Conservation (phyloP, 1,140 invertebrate species). For the Drosophila sp. region DNA sequence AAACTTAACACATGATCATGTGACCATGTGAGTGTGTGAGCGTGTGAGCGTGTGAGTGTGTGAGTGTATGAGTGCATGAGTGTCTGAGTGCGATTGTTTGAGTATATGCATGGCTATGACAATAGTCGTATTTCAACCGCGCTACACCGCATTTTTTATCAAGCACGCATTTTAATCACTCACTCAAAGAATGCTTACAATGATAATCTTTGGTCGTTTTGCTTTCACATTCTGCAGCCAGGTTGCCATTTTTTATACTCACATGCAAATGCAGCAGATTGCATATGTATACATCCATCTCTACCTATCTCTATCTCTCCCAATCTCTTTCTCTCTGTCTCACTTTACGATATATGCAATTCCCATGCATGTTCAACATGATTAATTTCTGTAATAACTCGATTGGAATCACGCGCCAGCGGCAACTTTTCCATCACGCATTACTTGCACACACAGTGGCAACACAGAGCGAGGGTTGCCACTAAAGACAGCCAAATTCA, state of each 20-base stretch:
- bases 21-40: neutral
- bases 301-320: neutral
- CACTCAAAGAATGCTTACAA: conserved; percentile 79
- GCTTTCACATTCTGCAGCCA: conserved; percentile 8
- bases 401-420: conserved; percentile 82
- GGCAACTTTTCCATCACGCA: conserved; percentile 81
- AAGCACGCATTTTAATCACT: conserved; percentile 76
- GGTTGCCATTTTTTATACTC: conserved; percentile 52
- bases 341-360: conserved; percentile 47
- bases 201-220: conserved; percentile 68
- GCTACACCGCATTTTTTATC: conserved; percentile 43
- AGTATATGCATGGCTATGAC: conserved; percentile 35
- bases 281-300: conserved; percentile 26
- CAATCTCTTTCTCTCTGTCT: conserved; percentile 10
- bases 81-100: no score
- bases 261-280: conserved; percentile 41
- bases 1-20: conserved; percentile 65
- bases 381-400: conserved; percentile 84
- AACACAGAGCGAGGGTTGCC: conserved; percentile 23
- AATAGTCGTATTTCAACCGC: conserved; percentile 56
- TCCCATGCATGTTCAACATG: conserved; percentile 79
- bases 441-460: conserved; percentile 64
- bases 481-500: neutral
- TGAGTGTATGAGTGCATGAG: neutral
- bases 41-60: neutral